A percentile compares a stretch with the other conserved stretches of the same genome.
Conservation (phyloP, 1,140 invertebrate genomes). For the Nomia melanderi region DNA sequence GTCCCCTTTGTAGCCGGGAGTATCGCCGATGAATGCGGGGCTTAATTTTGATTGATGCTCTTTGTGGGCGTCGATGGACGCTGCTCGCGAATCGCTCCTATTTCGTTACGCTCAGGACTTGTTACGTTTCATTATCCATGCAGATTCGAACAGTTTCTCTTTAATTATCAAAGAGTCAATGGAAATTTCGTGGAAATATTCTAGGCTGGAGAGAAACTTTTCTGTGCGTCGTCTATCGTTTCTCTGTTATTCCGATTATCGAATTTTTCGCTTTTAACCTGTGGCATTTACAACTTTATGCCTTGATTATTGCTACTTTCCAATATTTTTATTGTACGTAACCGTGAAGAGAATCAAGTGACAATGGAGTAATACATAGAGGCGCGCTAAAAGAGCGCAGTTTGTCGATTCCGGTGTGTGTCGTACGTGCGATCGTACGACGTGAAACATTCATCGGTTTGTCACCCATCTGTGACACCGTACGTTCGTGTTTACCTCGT, state of each 20-base stretch:
- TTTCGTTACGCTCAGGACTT: conserved; percentile 12
- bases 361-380: too few relatives aligned
- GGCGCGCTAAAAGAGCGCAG: neutral
- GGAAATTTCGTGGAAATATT: too few relatives aligned
- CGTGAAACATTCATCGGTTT: conserved; percentile 36
- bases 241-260: too few relatives aligned
- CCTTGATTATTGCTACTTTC: too few relatives aligned
- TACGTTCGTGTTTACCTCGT: neutral
- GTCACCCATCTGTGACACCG: conserved; percentile 38
- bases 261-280: too few relatives aligned
- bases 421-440: neutral
- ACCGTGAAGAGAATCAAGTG: too few relatives aligned
- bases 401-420: neutral
- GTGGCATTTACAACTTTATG: too few relatives aligned
- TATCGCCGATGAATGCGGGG: conserved; percentile 44
- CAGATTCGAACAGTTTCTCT: neutral
- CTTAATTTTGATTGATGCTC: conserved; percentile 63
- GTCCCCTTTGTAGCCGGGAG: conserved; percentile 35
- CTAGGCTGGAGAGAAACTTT: too few relatives aligned
- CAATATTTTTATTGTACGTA: too few relatives aligned
- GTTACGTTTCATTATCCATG: conserved; percentile 14
- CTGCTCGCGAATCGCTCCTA: neutral
- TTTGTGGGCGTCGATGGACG: conserved; percentile 20
- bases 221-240: too few relatives aligned
- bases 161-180: too few relatives aligned